A percentile compares a stretch with the other conserved stretches of the same genome.
phyloP scores from a whole-genome alignment of 2,888 invertebrate genomes.

The Chymomyza amoena region DNA sequence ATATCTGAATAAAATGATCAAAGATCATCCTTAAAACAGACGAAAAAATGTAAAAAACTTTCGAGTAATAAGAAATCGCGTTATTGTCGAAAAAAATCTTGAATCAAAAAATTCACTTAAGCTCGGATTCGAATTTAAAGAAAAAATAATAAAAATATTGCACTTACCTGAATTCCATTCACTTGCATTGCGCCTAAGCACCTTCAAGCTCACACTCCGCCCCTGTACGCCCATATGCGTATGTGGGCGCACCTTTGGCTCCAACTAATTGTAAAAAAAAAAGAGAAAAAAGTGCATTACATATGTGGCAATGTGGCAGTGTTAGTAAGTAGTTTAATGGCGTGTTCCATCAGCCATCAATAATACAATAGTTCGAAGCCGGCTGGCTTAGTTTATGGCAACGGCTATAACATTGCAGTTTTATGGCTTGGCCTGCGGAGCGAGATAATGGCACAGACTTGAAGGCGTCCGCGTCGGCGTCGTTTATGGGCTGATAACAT shows the following conservation, averaged over 20 bases:
- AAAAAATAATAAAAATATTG: no score
- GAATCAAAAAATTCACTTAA: no score
- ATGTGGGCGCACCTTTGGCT: background rate
- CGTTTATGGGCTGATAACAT: constrained; percentile 55
- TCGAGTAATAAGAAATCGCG: no score
- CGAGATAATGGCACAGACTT: constrained; percentile 60
- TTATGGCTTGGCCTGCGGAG: constrained; percentile 21
- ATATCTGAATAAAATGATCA: no score
- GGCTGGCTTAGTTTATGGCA: constrained; percentile 39
- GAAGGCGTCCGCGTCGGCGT: constrained; percentile 74
- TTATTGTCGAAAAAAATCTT: no score
- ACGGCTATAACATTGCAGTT: constrained; percentile 40
- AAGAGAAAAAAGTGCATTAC: background rate
- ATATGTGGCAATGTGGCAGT: background rate
- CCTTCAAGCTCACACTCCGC: no score
- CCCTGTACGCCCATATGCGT: background rate
- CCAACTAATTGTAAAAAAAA: constrained; percentile 21
- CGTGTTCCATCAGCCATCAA: constrained; percentile 17
- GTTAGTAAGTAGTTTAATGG: background rate
- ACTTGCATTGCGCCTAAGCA: no score
- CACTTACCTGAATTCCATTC: no score
- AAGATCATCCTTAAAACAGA: no score
- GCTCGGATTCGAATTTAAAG: no score
- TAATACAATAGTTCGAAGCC: constrained; percentile 18
- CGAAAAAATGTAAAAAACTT: no score